phyloP scores from a whole-genome alignment of 2,797 vertebrate species.

The Gadopsis bispinosus region DNA sequence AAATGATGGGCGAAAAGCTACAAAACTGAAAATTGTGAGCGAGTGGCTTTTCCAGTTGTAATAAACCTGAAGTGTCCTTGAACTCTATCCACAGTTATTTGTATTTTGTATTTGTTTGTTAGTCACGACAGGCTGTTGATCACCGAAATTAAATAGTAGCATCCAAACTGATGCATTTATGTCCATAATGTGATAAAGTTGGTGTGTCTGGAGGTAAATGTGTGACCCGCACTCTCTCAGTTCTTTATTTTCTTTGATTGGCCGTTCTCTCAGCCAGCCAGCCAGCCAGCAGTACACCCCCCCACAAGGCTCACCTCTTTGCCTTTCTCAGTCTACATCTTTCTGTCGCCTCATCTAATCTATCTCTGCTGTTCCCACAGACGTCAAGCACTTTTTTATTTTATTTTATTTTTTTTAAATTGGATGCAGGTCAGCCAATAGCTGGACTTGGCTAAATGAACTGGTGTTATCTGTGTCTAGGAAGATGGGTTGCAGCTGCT shows the following conservation, averaged over 20 bases:
- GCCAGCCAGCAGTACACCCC: neutral
- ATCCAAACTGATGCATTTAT: constrained; percentile 21
- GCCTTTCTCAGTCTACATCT: constrained; percentile 31
- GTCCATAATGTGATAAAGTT: constrained; percentile 9
- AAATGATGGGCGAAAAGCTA: constrained; percentile 2
- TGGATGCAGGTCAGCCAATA: constrained; percentile 75
- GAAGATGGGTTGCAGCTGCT: constrained; percentile 71
- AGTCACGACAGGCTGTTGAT: constrained; percentile 6
- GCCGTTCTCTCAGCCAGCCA: constrained; percentile 21
- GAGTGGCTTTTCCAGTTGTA: neutral
- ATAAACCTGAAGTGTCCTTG: neutral
- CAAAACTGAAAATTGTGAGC: neutral
- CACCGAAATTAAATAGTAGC: constrained; percentile 39
- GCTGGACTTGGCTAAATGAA: constrained; percentile 66
- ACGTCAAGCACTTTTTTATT: constrained; percentile 71
- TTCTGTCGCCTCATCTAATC: constrained; percentile 56
- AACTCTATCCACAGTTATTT: neutral
- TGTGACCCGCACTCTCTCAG: constrained; percentile 20
- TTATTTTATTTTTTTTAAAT: constrained; percentile 37
- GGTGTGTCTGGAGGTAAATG: constrained; percentile 10
- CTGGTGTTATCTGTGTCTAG: constrained; percentile 72
- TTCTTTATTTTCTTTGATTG: constrained; percentile 45
- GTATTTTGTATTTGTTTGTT: neutral
- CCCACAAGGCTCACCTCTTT: constrained; percentile 44
- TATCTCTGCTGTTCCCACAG: constrained; percentile 58